Conservation (phyloP, 1,140 invertebrate species). For the Hyphantria cunea region DNA sequence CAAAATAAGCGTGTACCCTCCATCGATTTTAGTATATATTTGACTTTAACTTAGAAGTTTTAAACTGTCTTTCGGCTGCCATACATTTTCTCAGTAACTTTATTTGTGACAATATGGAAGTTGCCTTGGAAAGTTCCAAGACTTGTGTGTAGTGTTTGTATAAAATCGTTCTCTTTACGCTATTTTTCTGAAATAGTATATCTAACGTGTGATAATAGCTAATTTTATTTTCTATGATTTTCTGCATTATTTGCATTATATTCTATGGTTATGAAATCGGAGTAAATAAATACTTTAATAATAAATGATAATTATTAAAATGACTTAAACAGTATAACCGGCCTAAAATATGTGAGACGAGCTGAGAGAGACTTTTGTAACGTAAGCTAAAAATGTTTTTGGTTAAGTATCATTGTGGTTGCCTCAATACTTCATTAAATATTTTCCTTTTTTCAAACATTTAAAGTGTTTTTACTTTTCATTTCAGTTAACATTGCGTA, state of each 20-base stretch:
- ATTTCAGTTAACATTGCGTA: conserved; percentile 22
- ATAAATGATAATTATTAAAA: no score
- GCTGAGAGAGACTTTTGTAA: background rate
- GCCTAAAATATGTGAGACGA: no score
- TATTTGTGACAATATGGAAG: background rate
- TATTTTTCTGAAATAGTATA: no score
- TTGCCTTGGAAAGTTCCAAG: background rate
- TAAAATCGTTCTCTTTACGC: no score
- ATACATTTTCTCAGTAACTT: background rate
- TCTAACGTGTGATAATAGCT: no score
- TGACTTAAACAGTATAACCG: no score
- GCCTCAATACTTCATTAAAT: conserved; percentile 59
- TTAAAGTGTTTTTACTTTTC: conserved; percentile 51
- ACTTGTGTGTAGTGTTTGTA: no score
- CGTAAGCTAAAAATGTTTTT: conserved; percentile 12
- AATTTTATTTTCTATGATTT: no score
- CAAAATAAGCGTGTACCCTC: background rate
- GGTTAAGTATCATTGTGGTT: conserved; percentile 49
- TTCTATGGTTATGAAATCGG: no score
- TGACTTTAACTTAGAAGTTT: background rate
- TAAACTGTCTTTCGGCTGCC: background rate
- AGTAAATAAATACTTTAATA: no score
- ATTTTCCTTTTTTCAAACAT: conserved; percentile 62
- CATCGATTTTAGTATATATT: background rate
- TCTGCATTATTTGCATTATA: no score